Evolutionary conservation across 2,797 vertebrate genomes (phyloP).

Genomic region (Scyliorhinus canicula): DNA sequence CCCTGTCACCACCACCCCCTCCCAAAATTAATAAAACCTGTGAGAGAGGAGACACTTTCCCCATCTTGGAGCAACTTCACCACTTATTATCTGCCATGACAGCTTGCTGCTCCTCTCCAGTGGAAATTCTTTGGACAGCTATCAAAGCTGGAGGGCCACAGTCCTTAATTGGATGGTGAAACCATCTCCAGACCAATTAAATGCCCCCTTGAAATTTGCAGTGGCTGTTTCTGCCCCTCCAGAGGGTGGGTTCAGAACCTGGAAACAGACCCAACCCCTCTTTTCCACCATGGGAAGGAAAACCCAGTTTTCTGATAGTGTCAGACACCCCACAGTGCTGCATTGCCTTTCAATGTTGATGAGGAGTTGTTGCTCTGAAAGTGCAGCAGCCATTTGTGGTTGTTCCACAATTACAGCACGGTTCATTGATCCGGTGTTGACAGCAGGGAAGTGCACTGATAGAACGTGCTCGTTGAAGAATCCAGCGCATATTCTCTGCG

Average conservation of each 20-base stretch:
- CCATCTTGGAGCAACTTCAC: too few relatives aligned
- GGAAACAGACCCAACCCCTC: neutral
- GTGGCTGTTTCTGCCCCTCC: neutral
- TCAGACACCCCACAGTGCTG: neutral
- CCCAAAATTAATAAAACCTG: too few relatives aligned
- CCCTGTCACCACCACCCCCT: too few relatives aligned
- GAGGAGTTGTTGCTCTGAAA: neutral
- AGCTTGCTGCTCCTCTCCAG: neutral
- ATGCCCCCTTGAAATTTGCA: neutral
- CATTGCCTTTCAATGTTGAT: neutral
- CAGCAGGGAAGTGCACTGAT: neutral
- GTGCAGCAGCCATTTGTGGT: neutral
- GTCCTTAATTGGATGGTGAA: neutral
- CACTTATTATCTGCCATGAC: neutral
- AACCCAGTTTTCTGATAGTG: neutral
- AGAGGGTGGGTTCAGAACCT: too few relatives aligned
- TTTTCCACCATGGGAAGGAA: neutral
- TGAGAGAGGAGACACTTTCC: neutral
- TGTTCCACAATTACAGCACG: neutral
- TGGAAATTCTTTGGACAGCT: neutral
- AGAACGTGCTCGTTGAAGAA: neutral
- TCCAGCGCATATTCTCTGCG: neutral
- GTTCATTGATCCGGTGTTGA: neutral
- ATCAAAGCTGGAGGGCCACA: neutral
- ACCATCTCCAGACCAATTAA: neutral